Base-by-base conservation (phyloP, 1,140 invertebrate species). In the Ips nitidus region DNA sequence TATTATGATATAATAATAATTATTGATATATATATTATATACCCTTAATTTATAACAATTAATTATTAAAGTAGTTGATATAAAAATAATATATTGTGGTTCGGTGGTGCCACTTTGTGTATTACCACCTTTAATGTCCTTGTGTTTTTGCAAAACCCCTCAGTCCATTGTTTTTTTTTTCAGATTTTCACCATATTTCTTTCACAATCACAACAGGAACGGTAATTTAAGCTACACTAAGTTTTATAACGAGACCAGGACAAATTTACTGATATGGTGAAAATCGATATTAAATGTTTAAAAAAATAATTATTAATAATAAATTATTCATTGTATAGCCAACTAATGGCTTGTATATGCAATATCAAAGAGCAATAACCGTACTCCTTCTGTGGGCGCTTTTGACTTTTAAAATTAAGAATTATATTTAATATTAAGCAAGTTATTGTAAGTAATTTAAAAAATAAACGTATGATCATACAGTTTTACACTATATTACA, bases 301-400 rank as follows among this genome's bases (percentile, higher is more conserved):
- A 37, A 60, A 60, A 56, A 66, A 45, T 69, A 69, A 64, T 50
- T 8, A 50, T 50, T 50, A 22, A 50, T 50, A 50, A 50, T 50
- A 50, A 50, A 50, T 50, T 50, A 50, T 50, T 50, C 45, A 74
- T 69, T 69, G 66, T 77, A 75, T 69, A 73, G 75, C 76, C 76
- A 79, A 22, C 69, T 72, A 70, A 77, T 69, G 81, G 78, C 80
- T 80, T 81, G 80, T 82, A 70, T 80, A 71, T 81, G 82, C 81
- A 82, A 83, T 82, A 83, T 71, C 58, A 82, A 77, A 80, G 76
- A 83, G 82, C 82, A 83, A 83, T 83, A 83, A 83, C 80, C 82
- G 79, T 82, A 80, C 76, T 81, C 80, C 80, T 81, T 81, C 78
- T 81, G 79, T 83, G 82, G 82, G 81, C 80, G 82, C 82, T 83